A percentile compares a stretch with the other conserved stretches of the same genome.
Evolutionary conservation across 2,113 vertebrate species (phyloP).

Genomic region (Elanoides forficatus): DNA sequence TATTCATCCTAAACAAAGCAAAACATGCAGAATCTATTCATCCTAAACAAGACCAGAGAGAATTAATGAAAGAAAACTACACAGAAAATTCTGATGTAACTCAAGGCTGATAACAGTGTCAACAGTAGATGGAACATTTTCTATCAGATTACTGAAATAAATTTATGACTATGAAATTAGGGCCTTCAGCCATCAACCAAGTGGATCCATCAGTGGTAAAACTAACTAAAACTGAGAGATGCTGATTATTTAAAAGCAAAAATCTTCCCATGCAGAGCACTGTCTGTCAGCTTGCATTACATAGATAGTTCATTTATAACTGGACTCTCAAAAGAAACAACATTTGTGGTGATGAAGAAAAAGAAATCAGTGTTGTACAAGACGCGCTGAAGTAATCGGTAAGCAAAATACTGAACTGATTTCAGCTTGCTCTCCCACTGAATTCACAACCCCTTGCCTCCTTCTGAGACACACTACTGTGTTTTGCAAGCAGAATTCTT

Average conservation of each 20-base stretch:
- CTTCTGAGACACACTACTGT: background rate
- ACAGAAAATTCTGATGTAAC: background rate
- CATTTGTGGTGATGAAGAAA: background rate
- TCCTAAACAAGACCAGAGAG: background rate
- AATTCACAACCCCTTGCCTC: background rate
- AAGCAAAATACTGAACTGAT: background rate
- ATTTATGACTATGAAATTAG: background rate
- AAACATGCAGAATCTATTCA: background rate
- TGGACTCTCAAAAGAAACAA: background rate
- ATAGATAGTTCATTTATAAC: background rate
- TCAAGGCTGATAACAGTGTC: background rate
- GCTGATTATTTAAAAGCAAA: background rate
- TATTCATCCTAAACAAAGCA: background rate
- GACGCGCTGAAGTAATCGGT: background rate
- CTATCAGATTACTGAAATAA: background rate
- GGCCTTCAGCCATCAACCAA: background rate
- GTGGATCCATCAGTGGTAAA: background rate
- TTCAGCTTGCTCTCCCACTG: background rate
- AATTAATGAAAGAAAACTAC: background rate
- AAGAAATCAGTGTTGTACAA: background rate
- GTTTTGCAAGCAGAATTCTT: background rate
- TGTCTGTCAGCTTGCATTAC: background rate
- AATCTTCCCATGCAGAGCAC: background rate
- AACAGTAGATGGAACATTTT: background rate
- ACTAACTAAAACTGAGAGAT: background rate